phyloP scores from a whole-genome alignment of 2,888 invertebrate species.

The Anorthoa munda region DNA sequence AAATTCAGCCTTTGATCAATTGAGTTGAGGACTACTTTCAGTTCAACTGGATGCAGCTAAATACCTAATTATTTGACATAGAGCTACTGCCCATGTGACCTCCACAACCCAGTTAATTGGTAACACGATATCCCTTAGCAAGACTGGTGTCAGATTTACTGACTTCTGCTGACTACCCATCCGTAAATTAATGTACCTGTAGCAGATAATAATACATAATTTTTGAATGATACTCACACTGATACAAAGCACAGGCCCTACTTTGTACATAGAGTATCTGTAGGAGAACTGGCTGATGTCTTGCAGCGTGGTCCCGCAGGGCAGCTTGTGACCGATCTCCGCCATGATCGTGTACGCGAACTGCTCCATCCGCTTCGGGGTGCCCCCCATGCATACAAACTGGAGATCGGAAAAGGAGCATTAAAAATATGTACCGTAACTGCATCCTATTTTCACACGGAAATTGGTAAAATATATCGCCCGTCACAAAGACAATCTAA shows the following conservation, averaged over 20 bases:
- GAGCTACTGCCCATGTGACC: no score
- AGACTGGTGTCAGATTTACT: no score
- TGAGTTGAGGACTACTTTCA: no score
- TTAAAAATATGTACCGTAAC: neutral
- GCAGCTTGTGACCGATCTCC: constrained; percentile 97
- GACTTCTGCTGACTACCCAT: no score
- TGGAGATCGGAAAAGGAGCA: constrained; percentile 79
- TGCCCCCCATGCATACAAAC: constrained; percentile 99
- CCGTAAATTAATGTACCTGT: no score
- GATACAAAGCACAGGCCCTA: constrained; percentile 96
- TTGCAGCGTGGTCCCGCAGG: constrained; percentile 96
- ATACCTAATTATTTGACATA: no score
- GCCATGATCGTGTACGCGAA: constrained; percentile 98
- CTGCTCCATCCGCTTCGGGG: constrained; percentile 97
- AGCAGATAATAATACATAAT: no score
- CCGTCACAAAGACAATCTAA: no score
- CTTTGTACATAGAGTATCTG: constrained; percentile 99
- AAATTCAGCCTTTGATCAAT: no score
- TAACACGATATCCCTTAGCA: no score
- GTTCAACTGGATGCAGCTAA: no score
- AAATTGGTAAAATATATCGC: neutral
- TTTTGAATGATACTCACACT: constrained; percentile 92
- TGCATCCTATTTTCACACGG: neutral
- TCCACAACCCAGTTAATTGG: no score
- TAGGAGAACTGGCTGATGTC: constrained; percentile 98